Evolutionary conservation across 2,888 invertebrate species (phyloP), one percentile per base, ranked within the genome.

Genomic region (Vanessa cardui): DNA sequence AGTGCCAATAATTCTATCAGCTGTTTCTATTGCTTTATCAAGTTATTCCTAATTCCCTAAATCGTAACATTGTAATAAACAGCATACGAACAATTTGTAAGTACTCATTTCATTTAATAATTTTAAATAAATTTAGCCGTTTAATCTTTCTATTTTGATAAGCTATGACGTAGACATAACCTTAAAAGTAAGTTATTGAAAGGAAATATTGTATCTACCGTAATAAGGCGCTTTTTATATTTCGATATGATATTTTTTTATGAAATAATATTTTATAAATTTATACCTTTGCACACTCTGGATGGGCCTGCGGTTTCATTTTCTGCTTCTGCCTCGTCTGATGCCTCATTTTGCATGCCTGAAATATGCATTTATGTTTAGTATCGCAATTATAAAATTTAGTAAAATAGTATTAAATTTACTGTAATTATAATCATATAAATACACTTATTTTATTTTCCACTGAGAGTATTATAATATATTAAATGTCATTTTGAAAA

Each of bases 251-350:
- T 31, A n/a, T n/a, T 6, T 1, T 31, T n/a, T 6, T 18, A 33
- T 18, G 6, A 56, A 56, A 20, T 50, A 26, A 20, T 50, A 12
- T 20, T 18, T 50, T 50, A 9, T 31, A n/a, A 47, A 33, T n/a
- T 8, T 56, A 56, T 68, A 72, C 74, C 71, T 72, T 74, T 73
- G 49, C 63, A 26, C n/a, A 45, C 64, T 47, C 64, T 58, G 18
- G 74, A 74, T 44, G 74, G 71, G 21, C 74, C 74, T 49, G 73
- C 69, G 33, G 68, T 58, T 65, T 70, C 70, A 64, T 68, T 59
- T 47, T 47, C 66, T 45, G 63, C 61, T 56, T 71, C 67, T 47
- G 66, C 68, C 45, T 69, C 69, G 26, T 63, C 60, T 62, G 68
- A 64, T 39, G 65, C 62, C 33, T 56, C 73, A 71, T 72, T 69